Conservation (phyloP, 2,888 invertebrate genomes). For the Parnassius mnemosyne region DNA sequence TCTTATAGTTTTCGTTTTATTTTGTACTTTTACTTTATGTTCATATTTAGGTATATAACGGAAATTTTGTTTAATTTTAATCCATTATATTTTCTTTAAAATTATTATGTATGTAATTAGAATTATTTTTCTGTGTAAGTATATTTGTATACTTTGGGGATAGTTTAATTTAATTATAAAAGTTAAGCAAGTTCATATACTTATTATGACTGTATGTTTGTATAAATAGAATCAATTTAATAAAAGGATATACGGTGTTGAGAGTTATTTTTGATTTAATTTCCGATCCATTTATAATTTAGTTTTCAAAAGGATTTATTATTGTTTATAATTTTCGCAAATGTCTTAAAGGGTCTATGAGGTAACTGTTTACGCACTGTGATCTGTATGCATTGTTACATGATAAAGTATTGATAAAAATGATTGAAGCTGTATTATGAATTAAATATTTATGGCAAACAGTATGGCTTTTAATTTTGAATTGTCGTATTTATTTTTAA, state of each 20-base stretch:
- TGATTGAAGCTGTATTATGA: slow-evolving; percentile 17
- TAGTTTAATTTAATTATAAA: slow-evolving; percentile 49
- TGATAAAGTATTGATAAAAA: slow-evolving; percentile 7
- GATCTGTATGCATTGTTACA: not conserved
- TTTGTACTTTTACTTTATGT: slow-evolving; percentile 89
- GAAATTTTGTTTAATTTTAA: slow-evolving; percentile 24
- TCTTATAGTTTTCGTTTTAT: slow-evolving; percentile 87
- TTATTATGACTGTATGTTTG: slow-evolving; percentile 44
- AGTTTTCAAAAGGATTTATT: not conserved
- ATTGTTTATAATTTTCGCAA: slow-evolving; percentile 1
- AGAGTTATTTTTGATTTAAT: slow-evolving; percentile 35
- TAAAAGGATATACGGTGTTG: slow-evolving; percentile 67
- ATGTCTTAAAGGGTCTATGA: not conserved
- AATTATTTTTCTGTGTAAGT: slow-evolving; percentile 41
- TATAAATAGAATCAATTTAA: slow-evolving; percentile 68
- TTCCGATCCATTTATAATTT: slow-evolving; percentile 1
- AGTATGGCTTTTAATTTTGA: slow-evolving; percentile 18
- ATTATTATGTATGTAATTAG: slow-evolving; percentile 11
- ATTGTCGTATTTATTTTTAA: too few relatives aligned
- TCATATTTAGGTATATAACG: slow-evolving; percentile 89
- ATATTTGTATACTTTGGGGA: slow-evolving; percentile 42
- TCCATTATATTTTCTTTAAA: slow-evolving; percentile 3
- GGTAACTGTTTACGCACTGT: not conserved
- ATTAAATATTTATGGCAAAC: slow-evolving; percentile 15
- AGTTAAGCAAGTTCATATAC: slow-evolving; percentile 43